A percentile compares a stretch with the other conserved stretches of the same genome.
Conservation (phyloP, 2,888 invertebrate genomes). For the Melinaea menophilus region DNA sequence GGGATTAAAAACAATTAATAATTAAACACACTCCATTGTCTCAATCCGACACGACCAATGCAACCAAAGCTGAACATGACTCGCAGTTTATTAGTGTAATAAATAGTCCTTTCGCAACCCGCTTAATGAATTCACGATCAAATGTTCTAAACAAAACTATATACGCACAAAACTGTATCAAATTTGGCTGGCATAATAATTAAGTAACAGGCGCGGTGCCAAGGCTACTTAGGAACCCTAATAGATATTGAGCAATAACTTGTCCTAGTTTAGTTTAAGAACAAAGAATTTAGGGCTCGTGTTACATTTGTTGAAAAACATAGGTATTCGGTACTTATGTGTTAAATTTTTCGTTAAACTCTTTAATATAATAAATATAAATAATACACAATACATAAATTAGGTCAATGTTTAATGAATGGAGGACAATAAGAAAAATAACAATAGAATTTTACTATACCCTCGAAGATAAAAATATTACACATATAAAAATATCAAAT, state of each 20-base stretch:
- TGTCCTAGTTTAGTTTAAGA: slow-evolving; percentile 56
- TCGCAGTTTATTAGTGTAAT: slow-evolving; percentile 19
- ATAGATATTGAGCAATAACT: slow-evolving; percentile 51
- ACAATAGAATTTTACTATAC: no score
- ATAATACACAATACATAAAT: slow-evolving; percentile 1
- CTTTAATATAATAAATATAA: slow-evolving; percentile 25
- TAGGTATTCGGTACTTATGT: slow-evolving; percentile 57
- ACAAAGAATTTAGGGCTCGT: slow-evolving; percentile 70
- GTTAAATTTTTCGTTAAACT: slow-evolving; percentile 36
- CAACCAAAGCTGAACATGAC: slow-evolving; percentile 9
- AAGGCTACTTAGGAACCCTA: slow-evolving; percentile 70
- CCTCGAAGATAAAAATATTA: no score
- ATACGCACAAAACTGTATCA: slow-evolving; percentile 31
- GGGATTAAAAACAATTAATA: not conserved
- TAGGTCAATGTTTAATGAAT: no score
- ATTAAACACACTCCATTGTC: not conserved
- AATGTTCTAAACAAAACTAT: slow-evolving; percentile 32
- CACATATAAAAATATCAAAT: no score
- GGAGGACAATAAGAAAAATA: no score
- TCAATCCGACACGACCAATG: slow-evolving; percentile 7
- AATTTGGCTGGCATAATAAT: slow-evolving; percentile 75
- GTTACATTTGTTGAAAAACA: slow-evolving; percentile 29
- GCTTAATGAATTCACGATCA: slow-evolving; percentile 38
- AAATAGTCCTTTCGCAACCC: slow-evolving; percentile 42
- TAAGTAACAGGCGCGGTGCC: slow-evolving; percentile 73